A percentile compares a stretch with the other conserved stretches of the same genome.
Conservation (phyloP, 2,113 vertebrate genomes). For the Odontophorus gujanensis region DNA sequence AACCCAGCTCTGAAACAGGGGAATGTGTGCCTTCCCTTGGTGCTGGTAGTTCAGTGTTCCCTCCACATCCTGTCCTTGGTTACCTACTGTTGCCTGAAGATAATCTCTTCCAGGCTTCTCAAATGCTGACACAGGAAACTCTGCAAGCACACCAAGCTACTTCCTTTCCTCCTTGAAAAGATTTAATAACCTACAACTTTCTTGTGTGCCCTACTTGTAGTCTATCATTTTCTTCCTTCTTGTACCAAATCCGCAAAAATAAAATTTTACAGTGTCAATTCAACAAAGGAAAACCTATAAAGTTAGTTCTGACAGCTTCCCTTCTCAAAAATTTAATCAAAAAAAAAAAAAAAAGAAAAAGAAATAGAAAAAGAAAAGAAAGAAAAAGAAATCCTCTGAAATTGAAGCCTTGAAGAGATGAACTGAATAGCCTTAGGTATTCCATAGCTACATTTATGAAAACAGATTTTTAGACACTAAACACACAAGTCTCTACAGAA, state of each 20-base stretch:
- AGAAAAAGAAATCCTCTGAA: background rate
- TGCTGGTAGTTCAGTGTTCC: background rate
- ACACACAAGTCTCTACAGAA: background rate
- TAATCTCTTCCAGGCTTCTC: constrained; percentile 58
- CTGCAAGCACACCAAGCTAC: constrained; percentile 10
- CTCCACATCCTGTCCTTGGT: background rate
- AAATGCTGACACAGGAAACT: constrained; percentile 48
- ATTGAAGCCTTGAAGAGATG: constrained; percentile 70
- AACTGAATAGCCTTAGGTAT: constrained; percentile 44
- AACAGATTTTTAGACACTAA: constrained; percentile 17
- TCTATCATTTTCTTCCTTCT: background rate
- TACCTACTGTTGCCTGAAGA: constrained; percentile 55
- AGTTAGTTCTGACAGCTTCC: constrained; percentile 32
- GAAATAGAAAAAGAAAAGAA: background rate
- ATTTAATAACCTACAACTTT: constrained; percentile 45
- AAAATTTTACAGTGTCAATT: constrained; percentile 37
- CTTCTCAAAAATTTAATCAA: constrained; percentile 23
- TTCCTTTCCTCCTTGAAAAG: constrained; percentile 36
- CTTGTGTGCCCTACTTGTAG: constrained; percentile 1
- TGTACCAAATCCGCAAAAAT: constrained; percentile 28
- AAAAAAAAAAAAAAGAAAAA: background rate
- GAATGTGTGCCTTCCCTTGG: background rate
- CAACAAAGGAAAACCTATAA: constrained; percentile 46
- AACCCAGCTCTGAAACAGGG: background rate
- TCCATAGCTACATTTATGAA: background rate